Evolutionary conservation across 2,888 invertebrate species (phyloP).

Genomic region (Caenorhabditis macrosperma): DNA sequence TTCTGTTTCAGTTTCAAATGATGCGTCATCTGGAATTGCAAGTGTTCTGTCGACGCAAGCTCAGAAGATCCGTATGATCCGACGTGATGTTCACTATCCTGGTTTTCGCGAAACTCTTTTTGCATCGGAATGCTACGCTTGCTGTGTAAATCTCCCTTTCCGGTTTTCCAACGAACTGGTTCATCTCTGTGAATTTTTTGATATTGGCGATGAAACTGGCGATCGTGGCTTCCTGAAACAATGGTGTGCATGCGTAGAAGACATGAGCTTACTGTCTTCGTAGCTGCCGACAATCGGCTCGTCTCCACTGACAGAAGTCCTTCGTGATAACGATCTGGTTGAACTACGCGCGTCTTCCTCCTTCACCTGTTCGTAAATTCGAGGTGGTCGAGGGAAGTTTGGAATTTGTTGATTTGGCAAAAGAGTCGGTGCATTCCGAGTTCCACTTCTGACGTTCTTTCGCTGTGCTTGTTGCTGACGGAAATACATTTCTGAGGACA

Average conservation of each 20-base stretch:
- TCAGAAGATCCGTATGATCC: conserved; percentile 5
- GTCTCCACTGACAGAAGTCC: conserved; percentile 38
- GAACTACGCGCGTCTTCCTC: conserved; percentile 31
- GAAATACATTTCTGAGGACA: conserved; percentile 3
- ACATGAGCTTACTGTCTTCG: conserved; percentile 17
- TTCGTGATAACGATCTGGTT: conserved; percentile 20
- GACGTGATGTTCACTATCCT: conserved; percentile 1
- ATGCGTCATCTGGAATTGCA: conserved; percentile 29
- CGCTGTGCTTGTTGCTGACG: background rate
- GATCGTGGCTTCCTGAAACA: conserved; percentile 10
- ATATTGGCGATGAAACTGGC: background rate
- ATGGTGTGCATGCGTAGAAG: background rate
- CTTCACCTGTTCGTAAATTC: conserved; percentile 19
- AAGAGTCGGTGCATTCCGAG: background rate
- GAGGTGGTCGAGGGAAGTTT: background rate
- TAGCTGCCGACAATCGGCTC: conserved; percentile 12
- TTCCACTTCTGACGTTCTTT: background rate
- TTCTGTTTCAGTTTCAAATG: conserved; percentile 25
- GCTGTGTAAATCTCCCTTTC: conserved; percentile 9
- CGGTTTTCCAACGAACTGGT: conserved; percentile 3
- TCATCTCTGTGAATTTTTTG: conserved; percentile 12
- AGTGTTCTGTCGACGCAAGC: conserved; percentile 9
- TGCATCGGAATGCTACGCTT: background rate
- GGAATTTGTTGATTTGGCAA: background rate
- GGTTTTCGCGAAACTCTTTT: background rate